These are phyloP conservation scores for Pegoplata infirma DNA, from an alignment of 2,888 invertebrate genomes.

Conservation along the genomic window DNA sequence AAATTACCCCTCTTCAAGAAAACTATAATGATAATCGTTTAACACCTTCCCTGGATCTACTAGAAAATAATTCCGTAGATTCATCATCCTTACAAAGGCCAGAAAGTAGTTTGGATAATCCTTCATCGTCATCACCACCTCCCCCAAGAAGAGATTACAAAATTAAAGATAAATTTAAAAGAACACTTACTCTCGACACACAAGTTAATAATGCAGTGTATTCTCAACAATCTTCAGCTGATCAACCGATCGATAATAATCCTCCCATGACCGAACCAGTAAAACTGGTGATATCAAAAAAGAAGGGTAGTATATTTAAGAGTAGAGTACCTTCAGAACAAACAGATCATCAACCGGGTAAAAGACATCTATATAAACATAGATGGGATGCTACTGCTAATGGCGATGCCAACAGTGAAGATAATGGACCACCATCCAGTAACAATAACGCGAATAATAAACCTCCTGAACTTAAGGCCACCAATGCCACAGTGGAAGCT, in stretches of 20 bases:
- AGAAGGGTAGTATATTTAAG: slow-evolving; percentile 94
- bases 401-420: slow-evolving; percentile 71
- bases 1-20: slow-evolving; percentile 60
- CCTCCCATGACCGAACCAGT: slow-evolving; percentile 79
- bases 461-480: slow-evolving; percentile 61
- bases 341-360: slow-evolving; percentile 78
- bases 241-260: slow-evolving; percentile 52
- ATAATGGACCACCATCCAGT: slow-evolving; percentile 59
- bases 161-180: slow-evolving; percentile 77
- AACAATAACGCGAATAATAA: slow-evolving; percentile 60
- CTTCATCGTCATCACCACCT: slow-evolving; percentile 70
- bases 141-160: slow-evolving; percentile 75
- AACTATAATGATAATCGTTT: slow-evolving; percentile 50
- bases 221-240: slow-evolving; percentile 60
- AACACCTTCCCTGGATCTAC: slow-evolving; percentile 62
- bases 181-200: slow-evolving; percentile 74
- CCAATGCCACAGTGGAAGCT: slow-evolving; percentile 68
- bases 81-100: slow-evolving; percentile 67
- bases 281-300: slow-evolving; percentile 87
- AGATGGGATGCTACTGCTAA: slow-evolving; percentile 90
- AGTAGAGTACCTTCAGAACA: slow-evolving; percentile 82
- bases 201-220: slow-evolving; percentile 68
- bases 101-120: slow-evolving; percentile 55
- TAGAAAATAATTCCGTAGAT: slow-evolving; percentile 65
- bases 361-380: slow-evolving; percentile 91